These are phyloP conservation scores for Phortica magna DNA, from an alignment of 2,888 invertebrate genomes.

Conservation along the genomic window DNA sequence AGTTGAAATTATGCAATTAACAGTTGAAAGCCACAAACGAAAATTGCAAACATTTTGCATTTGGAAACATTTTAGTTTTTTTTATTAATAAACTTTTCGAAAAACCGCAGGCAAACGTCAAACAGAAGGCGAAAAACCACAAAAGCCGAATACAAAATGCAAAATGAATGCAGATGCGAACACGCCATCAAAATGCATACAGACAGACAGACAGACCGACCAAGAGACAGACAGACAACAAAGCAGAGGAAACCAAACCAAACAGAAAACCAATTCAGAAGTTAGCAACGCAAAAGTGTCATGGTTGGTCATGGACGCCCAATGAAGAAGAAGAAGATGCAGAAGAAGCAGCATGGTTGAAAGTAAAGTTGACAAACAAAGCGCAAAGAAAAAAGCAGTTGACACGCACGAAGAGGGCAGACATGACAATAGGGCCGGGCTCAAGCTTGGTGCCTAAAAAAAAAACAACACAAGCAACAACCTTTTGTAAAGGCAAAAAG, in stretches of 20 bases:
- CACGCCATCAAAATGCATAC: conserved; percentile 50
- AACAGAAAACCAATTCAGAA: conserved; percentile 4
- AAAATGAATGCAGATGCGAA: conserved; percentile 34
- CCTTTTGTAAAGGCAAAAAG: conserved; percentile 9
- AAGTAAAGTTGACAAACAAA: conserved; percentile 59
- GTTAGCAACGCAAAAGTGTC: conserved; percentile 47
- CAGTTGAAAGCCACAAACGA: conserved; percentile 47
- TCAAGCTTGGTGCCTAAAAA: conserved; percentile 20
- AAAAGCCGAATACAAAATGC: conserved; percentile 22
- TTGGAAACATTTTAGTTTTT: conserved; percentile 3
- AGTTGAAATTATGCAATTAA: conserved; percentile 34
- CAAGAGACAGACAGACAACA: conserved; percentile 30
- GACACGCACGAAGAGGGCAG: background rate
- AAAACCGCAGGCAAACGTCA: conserved; percentile 31
- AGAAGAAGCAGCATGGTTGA: conserved; percentile 60
- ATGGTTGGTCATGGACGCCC: conserved; percentile 75
- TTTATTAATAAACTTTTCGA: conserved; percentile 40
- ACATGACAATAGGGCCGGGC: conserved; percentile 17
- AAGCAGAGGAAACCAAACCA: conserved; percentile 40
- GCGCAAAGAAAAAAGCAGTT: conserved; percentile 47
- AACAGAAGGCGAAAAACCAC: conserved; percentile 52
- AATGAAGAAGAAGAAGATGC: conserved; percentile 34
- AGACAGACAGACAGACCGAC: conserved; percentile 26
- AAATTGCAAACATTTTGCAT: conserved; percentile 47
- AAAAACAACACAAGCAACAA: conserved; percentile 29